Percentiles rank a stretch among this genome's conserved stretches.
phyloP scores from a whole-genome alignment of 2,113 vertebrate species.

The Amphiprion percula region DNA sequence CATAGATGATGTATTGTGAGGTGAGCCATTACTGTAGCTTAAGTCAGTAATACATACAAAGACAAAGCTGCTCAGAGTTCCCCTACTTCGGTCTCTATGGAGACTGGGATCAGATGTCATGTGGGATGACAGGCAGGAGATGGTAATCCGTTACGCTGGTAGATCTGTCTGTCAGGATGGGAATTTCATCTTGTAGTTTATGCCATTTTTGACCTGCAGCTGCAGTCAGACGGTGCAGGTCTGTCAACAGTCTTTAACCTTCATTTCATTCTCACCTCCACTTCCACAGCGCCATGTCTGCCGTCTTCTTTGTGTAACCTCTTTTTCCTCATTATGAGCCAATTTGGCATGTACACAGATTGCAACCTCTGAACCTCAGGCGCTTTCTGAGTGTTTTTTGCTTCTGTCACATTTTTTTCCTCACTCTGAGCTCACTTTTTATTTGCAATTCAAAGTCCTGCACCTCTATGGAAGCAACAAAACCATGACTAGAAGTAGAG shows the following conservation, averaged over 20 bases:
- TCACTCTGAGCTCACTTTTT: too few species aligned
- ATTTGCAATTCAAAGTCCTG: too few species aligned
- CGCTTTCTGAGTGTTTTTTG: too few species aligned
- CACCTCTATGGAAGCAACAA: too few species aligned
- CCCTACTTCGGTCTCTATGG: conserved; percentile 37
- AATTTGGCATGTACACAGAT: neutral
- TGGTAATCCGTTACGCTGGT: conserved; percentile 32
- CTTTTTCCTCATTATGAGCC: neutral
- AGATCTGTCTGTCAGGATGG: conserved; percentile 41
- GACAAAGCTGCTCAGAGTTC: conserved; percentile 29
- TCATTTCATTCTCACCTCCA: conserved; percentile 38
- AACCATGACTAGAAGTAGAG: too few species aligned
- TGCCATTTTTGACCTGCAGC: conserved; percentile 45
- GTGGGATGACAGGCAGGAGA: conserved; percentile 44
- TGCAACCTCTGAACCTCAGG: neutral
- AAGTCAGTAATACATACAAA: conserved; percentile 1
- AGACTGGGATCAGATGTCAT: conserved; percentile 36
- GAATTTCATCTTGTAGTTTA: conserved; percentile 46
- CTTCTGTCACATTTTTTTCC: too few species aligned
- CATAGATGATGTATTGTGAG: conserved; percentile 13
- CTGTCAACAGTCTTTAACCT: conserved; percentile 3
- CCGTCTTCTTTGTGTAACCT: neutral
- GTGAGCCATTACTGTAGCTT: neutral
- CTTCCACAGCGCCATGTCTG: conserved; percentile 4
- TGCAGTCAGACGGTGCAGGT: conserved; percentile 7